Conservation (phyloP, 1,140 invertebrate species). For the Apis laboriosa region DNA sequence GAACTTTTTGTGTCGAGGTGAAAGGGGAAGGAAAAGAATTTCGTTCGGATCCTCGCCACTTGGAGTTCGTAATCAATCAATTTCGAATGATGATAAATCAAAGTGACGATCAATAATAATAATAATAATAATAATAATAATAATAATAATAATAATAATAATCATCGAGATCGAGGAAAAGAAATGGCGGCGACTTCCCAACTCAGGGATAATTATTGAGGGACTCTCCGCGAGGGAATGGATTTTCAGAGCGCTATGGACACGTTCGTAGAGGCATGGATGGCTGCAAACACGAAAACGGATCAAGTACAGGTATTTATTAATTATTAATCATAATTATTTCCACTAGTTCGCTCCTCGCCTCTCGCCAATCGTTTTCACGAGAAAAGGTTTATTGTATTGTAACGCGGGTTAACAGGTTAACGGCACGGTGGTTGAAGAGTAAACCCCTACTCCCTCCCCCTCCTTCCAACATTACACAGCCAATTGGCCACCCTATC, state of each 20-base stretch:
- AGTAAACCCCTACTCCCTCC: slow-evolving; percentile 62
- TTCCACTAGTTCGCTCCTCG: no score
- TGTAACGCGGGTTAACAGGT: slow-evolving; percentile 5
- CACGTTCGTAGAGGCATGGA: slow-evolving; percentile 98
- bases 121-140: no score
- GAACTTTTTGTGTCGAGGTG: no score
- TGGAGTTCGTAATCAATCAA: no score
- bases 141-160: no score
- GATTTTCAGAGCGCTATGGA: slow-evolving; percentile 99
- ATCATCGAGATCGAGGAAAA: background rate
- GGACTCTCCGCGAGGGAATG: slow-evolving; percentile 83
- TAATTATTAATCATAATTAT: no score
- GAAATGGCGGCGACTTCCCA: slow-evolving; percentile 64
- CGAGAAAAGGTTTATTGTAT: no score
- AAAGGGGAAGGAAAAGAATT: no score
- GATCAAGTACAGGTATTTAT: slow-evolving; percentile 77
- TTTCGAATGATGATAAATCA: no score
- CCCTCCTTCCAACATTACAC: slow-evolving; percentile 74
- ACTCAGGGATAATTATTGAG: slow-evolving; percentile 62
- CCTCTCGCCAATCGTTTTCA: no score
- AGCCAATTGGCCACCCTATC: slow-evolving; percentile 79
- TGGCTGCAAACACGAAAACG: slow-evolving; percentile 92
- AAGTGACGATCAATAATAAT: no score
- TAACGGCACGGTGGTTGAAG: slow-evolving; percentile 44
- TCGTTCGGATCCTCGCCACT: no score